Base-by-base conservation (phyloP, 1,140 invertebrate genomes). In the Drosophila orena region DNA sequence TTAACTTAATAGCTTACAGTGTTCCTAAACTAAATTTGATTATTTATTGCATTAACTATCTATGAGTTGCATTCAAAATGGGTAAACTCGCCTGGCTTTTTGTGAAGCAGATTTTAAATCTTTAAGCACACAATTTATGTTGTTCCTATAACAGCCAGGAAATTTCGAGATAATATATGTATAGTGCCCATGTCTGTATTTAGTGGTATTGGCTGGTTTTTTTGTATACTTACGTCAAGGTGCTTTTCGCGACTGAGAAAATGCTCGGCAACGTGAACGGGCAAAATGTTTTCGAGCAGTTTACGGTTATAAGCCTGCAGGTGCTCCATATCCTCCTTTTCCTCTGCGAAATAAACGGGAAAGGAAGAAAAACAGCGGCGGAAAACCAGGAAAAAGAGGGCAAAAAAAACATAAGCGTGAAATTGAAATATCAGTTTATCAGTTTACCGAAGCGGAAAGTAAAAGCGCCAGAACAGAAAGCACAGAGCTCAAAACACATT, bases 291-390 rank as follows among this genome's bases (percentile, higher is more conserved):
- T 57, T 97, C 97, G 34, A 99, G 94, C 22, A 99, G 94, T 92
- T 98, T 97, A 71, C 97, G 94, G 92, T 98, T 98, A 93, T 98
- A 98, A 20, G 97, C 97, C 93, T 98, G 97, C 62, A 98, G 93
- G 91, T 98, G 96, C 91, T 98, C 97, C 95, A 98, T 98, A 77
- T 98, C 97, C 91, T 98, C 97, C 86, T 98, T 98, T 93, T 98
- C 97, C 91, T 98, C 96, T 97, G 93, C 38, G 20, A 52, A 74
- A 73, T 35, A 49, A 44, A 14, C n/a, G 35, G 30, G 35, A 43
- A 38, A 14, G 8, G 22, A 12, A 3, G 22, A 47, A 22, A 58
- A 43, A 49, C 24, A 42, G 14, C 12, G 12, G 40, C 27, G 53
- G 58, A 22, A 37, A 27, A 37, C 58, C 55, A 38, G 37, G 65